Base-by-base conservation (phyloP, 2,888 invertebrate species). In the Drosophila nr. fundita region DNA sequence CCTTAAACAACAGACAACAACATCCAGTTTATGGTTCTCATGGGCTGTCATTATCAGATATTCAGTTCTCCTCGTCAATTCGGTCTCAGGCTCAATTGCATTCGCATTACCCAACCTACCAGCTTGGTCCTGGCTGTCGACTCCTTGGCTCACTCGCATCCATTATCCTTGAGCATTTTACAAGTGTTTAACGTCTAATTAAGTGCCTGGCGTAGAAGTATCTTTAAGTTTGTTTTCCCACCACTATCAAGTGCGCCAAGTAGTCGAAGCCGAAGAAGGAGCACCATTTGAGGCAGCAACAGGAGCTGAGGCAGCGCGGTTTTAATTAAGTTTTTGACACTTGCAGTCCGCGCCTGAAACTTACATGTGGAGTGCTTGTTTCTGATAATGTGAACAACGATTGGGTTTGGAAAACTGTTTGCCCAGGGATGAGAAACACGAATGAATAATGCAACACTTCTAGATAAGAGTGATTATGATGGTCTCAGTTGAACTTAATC, bases 171-270 rank as follows among this genome's bases (percentile, higher is more conserved):
- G 90, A 87, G 90, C 69, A 77, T 80, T 88, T 85, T 83, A 83
- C 90, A 87, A 87, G 87, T 87, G 90, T 86, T 87, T 90, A 86
- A 87, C 90, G 78, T 89, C 89, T 86, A 86, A 86, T 86, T 89
- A 86, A 86, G 88, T 89, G 88, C 74, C 86, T 85, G 78, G 71
- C 62, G 65, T 75, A 73, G 82, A 75, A 87, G 89, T 74, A 84
- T 70, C 79, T 78, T 38, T 74, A 81, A 80, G 79, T 80, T 80
- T 80, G 79, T 81, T 80, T 81, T 80, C 54, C 78, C 74, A 71
- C 78, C 68, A 74, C 78, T 71, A 55, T 67, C 68, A 36, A 78
- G 80, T 68, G 64, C 45, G 38, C 62, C 52, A 79, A 74, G 59
- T 52, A 53, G 52, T 61, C 48, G 58, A 60, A 68, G 36, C 48